Base-by-base conservation (phyloP, 2,113 vertebrate species). In the Platycercus adscitus region DNA sequence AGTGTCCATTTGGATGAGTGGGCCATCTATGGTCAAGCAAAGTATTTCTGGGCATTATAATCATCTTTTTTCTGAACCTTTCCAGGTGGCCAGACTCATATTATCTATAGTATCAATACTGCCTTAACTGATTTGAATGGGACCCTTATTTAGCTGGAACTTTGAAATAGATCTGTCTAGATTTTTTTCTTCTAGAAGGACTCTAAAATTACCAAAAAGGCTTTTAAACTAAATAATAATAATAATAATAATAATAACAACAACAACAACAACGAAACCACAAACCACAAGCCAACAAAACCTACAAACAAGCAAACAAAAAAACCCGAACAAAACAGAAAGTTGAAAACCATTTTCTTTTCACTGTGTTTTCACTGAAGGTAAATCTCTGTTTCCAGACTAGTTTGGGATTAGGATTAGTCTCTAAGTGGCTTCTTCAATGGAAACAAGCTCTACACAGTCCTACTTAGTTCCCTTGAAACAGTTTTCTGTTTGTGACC, bases 211-310 rank as follows among this genome's bases (percentile, higher is more conserved):
- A 35, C 2, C 5, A 61, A 56, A 85, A 80, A 46, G 4, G 0
- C 4, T 46, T 81, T 33, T 46, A 84, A 83, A 71, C 2, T 39
- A 37, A 46, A 58, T 58, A 58, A 23, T n/a, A 56, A 58, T 55
- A 8, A 23, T n/a, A 56, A 58, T 55, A 8, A 20, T 33, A 26
- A 9, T 28, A 55, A 19, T 21, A 56, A 33, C 13, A 56, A 20
- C 20, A 28, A 10, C 28, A 55, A 20, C 28, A 55, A 13, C 13
- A 55, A 35, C 14, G 29, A 1, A 47, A 23, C 18, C 6, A 31
- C 3, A 7, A 39, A 33, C 47, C 29, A 4, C 0, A 55, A 25
- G 13, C 1, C 25, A 24, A 13, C 11, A 46, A 43, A 33, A 6
- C 12, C 18, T 2, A 10, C 4, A 44, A 72, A 29, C 1, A 44